phyloP scores from a whole-genome alignment of 2,113 vertebrate genomes.

The Eudyptes chrysolophus region DNA sequence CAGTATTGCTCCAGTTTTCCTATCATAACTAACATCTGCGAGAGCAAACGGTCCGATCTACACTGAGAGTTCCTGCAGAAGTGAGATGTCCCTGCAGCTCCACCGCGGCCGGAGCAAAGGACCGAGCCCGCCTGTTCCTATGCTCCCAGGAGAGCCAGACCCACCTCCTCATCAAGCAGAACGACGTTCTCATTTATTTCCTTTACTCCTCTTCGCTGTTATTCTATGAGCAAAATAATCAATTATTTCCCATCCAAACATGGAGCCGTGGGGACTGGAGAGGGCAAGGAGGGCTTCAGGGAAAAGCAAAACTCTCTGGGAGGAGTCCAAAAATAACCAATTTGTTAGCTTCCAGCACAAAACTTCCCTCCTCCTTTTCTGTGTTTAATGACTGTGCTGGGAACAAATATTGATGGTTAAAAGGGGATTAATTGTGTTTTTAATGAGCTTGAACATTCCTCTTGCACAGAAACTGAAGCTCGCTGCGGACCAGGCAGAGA shows the following conservation, averaged over 20 bases:
- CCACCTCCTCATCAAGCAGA: not conserved
- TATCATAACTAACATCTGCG: not conserved
- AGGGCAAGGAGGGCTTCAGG: not conserved
- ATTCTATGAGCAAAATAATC: not conserved
- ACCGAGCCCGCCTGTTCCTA: not conserved
- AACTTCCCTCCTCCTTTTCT: not conserved
- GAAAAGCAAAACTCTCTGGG: not conserved
- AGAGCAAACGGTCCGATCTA: fast-evolving
- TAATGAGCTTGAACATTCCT: not conserved
- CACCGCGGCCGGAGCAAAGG: not conserved
- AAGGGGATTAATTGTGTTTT: not conserved
- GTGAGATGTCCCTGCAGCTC: not conserved
- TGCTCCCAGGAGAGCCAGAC: not conserved
- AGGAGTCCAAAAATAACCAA: not conserved
- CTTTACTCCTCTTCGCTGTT: not conserved
- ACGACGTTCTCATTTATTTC: not conserved
- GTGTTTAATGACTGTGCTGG: not conserved
- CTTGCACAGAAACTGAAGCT: not conserved
- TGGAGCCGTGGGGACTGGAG: not conserved
- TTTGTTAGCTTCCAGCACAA: not conserved
- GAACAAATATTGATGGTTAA: not conserved
- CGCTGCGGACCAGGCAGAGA: not conserved
- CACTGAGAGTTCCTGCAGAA: not conserved
- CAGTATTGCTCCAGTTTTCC: fast-evolving
- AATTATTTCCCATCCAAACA: slow-evolving; percentile 1